These are phyloP conservation scores for Mola mola DNA, from an alignment of 2,113 vertebrate genomes.

Conservation along the genomic window DNA sequence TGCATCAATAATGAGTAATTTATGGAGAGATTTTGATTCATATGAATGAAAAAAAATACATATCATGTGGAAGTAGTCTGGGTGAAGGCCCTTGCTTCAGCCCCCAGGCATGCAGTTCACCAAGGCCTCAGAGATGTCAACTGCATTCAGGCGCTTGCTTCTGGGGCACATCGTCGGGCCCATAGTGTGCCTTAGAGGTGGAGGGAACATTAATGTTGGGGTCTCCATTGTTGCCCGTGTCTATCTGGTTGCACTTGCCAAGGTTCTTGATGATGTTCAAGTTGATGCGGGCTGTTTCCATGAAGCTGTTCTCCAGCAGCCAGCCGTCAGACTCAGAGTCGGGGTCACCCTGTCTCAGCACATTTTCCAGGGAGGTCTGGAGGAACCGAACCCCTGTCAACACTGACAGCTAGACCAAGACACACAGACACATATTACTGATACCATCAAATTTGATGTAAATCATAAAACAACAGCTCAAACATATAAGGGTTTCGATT, in stretches of 20 bases:
- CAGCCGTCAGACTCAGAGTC: slow-evolving; percentile 87
- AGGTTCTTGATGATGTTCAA: slow-evolving; percentile 87
- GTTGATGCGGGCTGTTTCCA: slow-evolving; percentile 88
- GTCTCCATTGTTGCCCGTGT: slow-evolving; percentile 79
- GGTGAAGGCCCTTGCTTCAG: slow-evolving; percentile 3
- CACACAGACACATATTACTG: neutral
- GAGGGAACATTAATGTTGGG: slow-evolving; percentile 84
- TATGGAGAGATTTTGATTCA: neutral
- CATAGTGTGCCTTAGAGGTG: slow-evolving; percentile 80
- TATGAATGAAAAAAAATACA: neutral
- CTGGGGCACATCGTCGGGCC: slow-evolving; percentile 80
- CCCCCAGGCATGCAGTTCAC: neutral
- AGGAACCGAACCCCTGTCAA: slow-evolving; percentile 89
- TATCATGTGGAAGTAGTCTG: neutral
- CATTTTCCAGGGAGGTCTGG: slow-evolving; percentile 89
- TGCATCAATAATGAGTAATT: neutral
- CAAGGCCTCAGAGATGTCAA: slow-evolving; percentile 48
- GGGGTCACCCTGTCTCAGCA: slow-evolving; percentile 83
- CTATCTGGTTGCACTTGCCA: slow-evolving; percentile 85
- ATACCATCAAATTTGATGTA: too few relatives aligned
- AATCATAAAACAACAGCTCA: too few relatives aligned
- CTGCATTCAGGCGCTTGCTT: slow-evolving; percentile 69
- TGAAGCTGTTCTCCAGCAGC: slow-evolving; percentile 87
- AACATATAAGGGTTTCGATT: too few relatives aligned
- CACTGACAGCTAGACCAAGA: slow-evolving; percentile 82